These are phyloP conservation scores for Danaus chrysippus DNA, from an alignment of 2,888 invertebrate genomes.

Conservation along the genomic window DNA sequence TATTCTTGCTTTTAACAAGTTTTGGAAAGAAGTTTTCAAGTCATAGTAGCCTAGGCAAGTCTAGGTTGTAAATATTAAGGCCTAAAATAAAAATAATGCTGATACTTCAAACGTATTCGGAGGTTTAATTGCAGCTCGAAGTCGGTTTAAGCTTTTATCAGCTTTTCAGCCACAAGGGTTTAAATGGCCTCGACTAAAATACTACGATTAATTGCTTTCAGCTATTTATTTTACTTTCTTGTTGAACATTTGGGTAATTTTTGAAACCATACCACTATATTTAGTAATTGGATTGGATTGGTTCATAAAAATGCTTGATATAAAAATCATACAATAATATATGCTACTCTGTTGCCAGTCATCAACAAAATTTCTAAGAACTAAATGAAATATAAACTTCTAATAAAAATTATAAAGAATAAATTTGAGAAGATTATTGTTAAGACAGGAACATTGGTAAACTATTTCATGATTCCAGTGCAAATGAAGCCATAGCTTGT, in stretches of 20 bases:
- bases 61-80: neutral
- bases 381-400: no score
- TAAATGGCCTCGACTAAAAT: conserved; percentile 15
- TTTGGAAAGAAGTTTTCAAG: no score
- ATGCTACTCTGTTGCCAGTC: no score
- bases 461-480: no score
- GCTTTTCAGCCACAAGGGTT: conserved; percentile 15
- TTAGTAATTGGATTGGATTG: neutral
- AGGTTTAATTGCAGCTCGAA: conserved; percentile 17
- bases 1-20: no score
- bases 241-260: neutral
- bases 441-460: no score
- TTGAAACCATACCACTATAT: neutral
- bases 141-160: conserved; percentile 22
- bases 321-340: no score
- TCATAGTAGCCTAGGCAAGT: neutral
- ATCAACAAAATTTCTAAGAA: no score
- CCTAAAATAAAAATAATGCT: conserved; percentile 2
- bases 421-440: no score
- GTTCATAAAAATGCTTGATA: no score
- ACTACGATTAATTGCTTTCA: conserved; percentile 18
- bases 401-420: no score
- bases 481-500: no score
- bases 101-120: conserved; percentile 16
- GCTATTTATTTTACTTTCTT: conserved; percentile 1